Evolutionary conservation across 53 echinoderm and acorn worm genomes (phyloP).

Genomic region (Actinopyga echinites): DNA sequence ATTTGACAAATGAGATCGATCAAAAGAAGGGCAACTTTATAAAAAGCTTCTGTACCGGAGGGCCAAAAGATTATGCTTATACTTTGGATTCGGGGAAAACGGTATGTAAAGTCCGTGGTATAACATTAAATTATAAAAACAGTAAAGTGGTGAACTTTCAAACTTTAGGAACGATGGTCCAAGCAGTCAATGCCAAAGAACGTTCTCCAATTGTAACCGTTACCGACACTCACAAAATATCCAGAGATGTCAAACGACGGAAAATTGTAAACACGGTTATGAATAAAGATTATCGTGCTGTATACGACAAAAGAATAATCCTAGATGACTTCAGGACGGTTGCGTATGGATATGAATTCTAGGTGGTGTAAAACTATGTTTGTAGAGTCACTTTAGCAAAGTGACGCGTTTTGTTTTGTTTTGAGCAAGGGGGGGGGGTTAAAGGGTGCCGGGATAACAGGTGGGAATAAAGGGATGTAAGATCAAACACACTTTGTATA

Average conservation of each 20-base stretch:
- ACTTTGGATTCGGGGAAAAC: constrained; percentile 56
- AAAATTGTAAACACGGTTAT: constrained; percentile 30
- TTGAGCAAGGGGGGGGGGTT: no score
- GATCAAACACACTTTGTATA: no score
- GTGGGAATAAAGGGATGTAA: no score
- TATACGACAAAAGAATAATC: constrained; percentile 61
- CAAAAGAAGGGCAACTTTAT: constrained; percentile 1
- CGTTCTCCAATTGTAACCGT: background rate
- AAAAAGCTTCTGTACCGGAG: constrained; percentile 23
- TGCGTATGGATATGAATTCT: constrained; percentile 38
- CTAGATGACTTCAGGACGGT: constrained; percentile 40
- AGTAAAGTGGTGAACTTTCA: constrained; percentile 61
- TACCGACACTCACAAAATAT: constrained; percentile 35
- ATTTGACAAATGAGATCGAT: constrained; percentile 64
- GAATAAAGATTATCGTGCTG: constrained; percentile 61
- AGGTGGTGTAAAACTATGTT: no score
- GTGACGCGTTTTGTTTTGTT: no score
- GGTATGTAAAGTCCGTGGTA: constrained; percentile 58
- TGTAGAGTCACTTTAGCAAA: no score
- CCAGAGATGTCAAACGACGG: constrained; percentile 43
- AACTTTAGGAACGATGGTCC: constrained; percentile 56
- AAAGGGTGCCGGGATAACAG: no score
- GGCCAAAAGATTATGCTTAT: constrained; percentile 51
- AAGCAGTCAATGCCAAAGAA: background rate
- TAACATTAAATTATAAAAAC: constrained; percentile 62